Base-by-base conservation (phyloP, 2,113 vertebrate genomes). In the Anguilla japonica region DNA sequence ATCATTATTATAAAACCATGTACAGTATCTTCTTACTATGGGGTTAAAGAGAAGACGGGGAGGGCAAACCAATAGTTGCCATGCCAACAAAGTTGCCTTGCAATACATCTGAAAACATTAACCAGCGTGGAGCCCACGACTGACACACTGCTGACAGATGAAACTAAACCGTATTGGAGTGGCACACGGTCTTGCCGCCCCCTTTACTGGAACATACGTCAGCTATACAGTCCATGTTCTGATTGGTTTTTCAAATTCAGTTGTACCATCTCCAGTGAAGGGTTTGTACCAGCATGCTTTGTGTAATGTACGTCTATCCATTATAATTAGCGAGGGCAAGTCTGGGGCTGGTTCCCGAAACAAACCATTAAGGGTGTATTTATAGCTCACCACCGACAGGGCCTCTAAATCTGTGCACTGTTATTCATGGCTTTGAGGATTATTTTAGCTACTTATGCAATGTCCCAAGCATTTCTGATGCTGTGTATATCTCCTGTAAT, bases 341-440 rank as follows among this genome's bases (percentile, higher is more conserved):
- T 90, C 87, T 85, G 80, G 56, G 86, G 22, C 78, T 60, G 34
- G 83, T 89, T 89, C 80, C 88, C 87, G 89, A 39, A 81, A 88
- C 88, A 91, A 88, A 88, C 67, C 22, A 75, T 82, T 29, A 43
- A 75, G 67, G 78, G 53, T 85, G 75, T 91, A 88, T 90, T 91
- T 89, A 88, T 89, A 91, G 88, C 34, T 41, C 16, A 26, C 53
- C 75, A 80, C 86, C 16, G 71, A 84, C 89, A 88, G 83, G 81
- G 86, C 43, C 43, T 82, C 84, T 90, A 79, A 84, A 41, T 88
- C 80, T 86, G 80, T 67, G 87, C 86, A 71, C 43, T 84, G 14
- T 56, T 82, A 85, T 79, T 85, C 75, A 85, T 13, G 34, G 40
- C 26, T 85, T 8, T 82, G 40, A 11, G 18, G 16, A 16, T 56